These are phyloP conservation scores for Chloebia gouldiae DNA, from an alignment of 2,113 vertebrate genomes.

Conservation along the genomic window DNA sequence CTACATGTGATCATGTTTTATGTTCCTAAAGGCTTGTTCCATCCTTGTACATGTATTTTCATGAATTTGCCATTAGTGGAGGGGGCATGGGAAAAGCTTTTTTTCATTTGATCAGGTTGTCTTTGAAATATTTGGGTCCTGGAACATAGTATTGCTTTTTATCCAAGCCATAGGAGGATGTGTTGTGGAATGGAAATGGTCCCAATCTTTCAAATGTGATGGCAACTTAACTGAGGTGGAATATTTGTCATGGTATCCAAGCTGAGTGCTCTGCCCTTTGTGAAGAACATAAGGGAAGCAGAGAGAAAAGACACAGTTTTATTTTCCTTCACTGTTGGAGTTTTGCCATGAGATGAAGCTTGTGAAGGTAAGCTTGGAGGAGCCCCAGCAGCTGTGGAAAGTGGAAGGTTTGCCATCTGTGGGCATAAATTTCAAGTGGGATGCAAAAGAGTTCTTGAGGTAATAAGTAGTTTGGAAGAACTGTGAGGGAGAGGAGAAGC, in stretches of 20 bases:
- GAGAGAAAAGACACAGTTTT: not conserved
- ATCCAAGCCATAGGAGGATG: not conserved
- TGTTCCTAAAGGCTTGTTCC: not conserved
- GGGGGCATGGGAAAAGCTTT: not conserved
- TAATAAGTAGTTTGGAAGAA: not conserved
- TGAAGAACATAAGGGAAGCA: not conserved
- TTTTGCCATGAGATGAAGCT: not conserved
- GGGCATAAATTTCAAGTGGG: not conserved
- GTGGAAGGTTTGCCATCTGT: not conserved
- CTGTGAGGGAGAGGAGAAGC: not conserved
- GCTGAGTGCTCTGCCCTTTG: not conserved
- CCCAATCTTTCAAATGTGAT: not conserved
- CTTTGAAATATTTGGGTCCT: not conserved
- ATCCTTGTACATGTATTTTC: not conserved
- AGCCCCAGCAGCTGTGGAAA: not conserved
- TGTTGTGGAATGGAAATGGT: not conserved
- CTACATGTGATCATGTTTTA: rapidly evolving
- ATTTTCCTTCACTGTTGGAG: not conserved
- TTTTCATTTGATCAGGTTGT: not conserved
- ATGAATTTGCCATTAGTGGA: not conserved
- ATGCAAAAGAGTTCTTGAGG: not conserved
- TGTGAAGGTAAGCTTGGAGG: not conserved
- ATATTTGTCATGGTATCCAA: not conserved
- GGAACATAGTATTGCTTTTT: not conserved
- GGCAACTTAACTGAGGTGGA: not conserved